Evolutionary conservation across 2,888 invertebrate species (phyloP).

Genomic region (Bimastos eiseni): DNA sequence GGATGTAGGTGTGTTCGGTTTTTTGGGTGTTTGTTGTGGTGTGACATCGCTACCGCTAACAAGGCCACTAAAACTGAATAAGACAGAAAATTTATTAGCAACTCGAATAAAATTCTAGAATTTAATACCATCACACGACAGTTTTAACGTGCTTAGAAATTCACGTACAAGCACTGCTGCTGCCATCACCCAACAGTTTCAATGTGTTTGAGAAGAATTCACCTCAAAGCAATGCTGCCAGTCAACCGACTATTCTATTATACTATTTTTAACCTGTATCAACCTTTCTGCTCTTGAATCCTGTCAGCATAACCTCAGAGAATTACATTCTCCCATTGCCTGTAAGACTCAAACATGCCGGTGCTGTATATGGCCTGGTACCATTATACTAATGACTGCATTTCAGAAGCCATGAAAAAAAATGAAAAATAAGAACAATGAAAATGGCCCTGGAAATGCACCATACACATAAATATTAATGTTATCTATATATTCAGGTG

Average conservation of each 20-base stretch:
- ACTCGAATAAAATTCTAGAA: neutral
- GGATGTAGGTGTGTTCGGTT: neutral
- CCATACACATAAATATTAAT: too few species aligned
- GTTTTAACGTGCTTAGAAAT: neutral
- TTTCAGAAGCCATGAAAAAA: neutral
- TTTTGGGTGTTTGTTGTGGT: neutral
- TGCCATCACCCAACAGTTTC: neutral
- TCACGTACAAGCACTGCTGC: neutral
- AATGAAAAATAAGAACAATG: neutral
- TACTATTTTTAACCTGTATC: neutral
- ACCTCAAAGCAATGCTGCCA: neutral
- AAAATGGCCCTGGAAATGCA: neutral
- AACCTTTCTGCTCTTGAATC: neutral
- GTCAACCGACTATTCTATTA: neutral
- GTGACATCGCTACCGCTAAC: neutral
- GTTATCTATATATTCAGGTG: too few species aligned
- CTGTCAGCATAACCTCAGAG: neutral
- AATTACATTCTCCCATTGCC: neutral
- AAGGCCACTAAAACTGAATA: conserved; percentile 20
- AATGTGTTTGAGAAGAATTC: neutral
- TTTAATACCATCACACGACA: neutral
- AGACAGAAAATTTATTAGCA: neutral
- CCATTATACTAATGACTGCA: neutral
- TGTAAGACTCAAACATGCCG: neutral
- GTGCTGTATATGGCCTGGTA: neutral